A percentile compares a stretch with the other conserved stretches of the same genome.
phyloP scores from a whole-genome alignment of 2,113 vertebrate genomes.

The Emydocephalus ijimae region DNA sequence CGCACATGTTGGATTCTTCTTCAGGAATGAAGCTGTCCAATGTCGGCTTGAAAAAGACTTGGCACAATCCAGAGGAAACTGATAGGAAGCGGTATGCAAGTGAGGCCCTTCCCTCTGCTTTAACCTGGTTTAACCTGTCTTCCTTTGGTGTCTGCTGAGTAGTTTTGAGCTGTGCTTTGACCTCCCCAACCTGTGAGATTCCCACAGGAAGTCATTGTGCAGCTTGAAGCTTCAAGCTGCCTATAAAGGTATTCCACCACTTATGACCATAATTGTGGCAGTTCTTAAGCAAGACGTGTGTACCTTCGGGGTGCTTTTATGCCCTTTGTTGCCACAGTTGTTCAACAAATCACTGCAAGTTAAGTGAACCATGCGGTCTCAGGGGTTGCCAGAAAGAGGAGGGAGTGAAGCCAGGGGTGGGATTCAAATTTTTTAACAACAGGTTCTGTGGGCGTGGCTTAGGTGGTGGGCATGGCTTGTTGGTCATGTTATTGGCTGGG shows the following conservation, averaged over 20 bases:
- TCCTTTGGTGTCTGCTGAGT: neutral
- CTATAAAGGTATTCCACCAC: neutral
- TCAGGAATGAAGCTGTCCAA: neutral
- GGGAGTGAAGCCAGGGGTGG: neutral
- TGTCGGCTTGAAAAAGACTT: neutral
- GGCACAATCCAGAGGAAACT: neutral
- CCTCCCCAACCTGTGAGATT: neutral
- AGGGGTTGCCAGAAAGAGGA: neutral
- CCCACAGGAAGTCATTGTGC: neutral
- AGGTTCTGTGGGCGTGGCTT: too few relatives aligned
- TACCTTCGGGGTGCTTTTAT: neutral
- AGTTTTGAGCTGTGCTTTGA: neutral
- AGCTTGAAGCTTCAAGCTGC: neutral
- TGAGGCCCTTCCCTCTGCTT: neutral
- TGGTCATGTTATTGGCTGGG: too few relatives aligned
- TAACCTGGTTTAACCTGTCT: neutral
- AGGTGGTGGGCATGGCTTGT: too few relatives aligned
- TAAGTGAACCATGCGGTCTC: neutral
- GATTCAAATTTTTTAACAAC: too few relatives aligned
- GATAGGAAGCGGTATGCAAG: neutral
- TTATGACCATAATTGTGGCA: neutral
- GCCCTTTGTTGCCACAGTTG: neutral
- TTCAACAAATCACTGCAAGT: neutral
- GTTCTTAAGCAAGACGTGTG: neutral
- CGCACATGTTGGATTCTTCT: neutral